A percentile compares a stretch with the other conserved stretches of the same genome.
Evolutionary conservation across 2,797 vertebrate species (phyloP).

Genomic region (Myoxocephalus aenaeus): DNA sequence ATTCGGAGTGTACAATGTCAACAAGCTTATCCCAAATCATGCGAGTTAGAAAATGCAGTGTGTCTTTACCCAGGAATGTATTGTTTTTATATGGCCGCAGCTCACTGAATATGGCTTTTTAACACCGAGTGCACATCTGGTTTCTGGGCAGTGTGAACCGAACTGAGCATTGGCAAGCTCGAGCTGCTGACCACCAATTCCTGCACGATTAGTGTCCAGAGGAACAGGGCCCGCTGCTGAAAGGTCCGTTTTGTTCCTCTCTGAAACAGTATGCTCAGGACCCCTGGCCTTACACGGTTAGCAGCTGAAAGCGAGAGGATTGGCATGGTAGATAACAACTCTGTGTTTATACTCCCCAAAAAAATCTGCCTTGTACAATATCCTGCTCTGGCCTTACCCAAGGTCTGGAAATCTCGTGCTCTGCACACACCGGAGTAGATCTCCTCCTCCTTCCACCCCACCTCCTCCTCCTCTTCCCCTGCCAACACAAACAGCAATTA

Average conservation of each 20-base stretch:
- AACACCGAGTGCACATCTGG: constrained; percentile 79
- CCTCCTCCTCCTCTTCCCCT: constrained; percentile 72
- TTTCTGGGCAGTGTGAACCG: constrained; percentile 77
- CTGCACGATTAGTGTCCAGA: constrained; percentile 74
- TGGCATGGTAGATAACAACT: constrained; percentile 86
- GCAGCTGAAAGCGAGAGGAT: constrained; percentile 79
- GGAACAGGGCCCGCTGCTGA: constrained; percentile 68
- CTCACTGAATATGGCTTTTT: constrained; percentile 71
- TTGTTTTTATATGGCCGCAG: constrained; percentile 77
- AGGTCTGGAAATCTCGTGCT: constrained; percentile 89
- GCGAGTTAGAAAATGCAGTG: constrained; percentile 69
- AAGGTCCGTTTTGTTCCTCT: constrained; percentile 79
- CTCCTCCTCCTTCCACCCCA: constrained; percentile 65
- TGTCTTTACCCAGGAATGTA: constrained; percentile 78
- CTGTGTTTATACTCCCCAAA: constrained; percentile 90
- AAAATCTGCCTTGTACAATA: constrained; percentile 88
- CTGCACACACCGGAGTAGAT: constrained; percentile 87
- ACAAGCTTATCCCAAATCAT: constrained; percentile 71
- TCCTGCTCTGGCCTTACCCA: constrained; percentile 87
- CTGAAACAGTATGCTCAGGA: constrained; percentile 77
- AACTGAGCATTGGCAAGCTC: constrained; percentile 74
- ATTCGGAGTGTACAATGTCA: constrained; percentile 71
- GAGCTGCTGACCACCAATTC: constrained; percentile 77
- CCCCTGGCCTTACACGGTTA: constrained; percentile 76
- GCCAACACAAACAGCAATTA: constrained; percentile 97